A percentile compares a stretch with the other conserved stretches of the same genome.
Conservation (phyloP, 2,888 invertebrate genomes). For the Tetragonula carbonaria region DNA sequence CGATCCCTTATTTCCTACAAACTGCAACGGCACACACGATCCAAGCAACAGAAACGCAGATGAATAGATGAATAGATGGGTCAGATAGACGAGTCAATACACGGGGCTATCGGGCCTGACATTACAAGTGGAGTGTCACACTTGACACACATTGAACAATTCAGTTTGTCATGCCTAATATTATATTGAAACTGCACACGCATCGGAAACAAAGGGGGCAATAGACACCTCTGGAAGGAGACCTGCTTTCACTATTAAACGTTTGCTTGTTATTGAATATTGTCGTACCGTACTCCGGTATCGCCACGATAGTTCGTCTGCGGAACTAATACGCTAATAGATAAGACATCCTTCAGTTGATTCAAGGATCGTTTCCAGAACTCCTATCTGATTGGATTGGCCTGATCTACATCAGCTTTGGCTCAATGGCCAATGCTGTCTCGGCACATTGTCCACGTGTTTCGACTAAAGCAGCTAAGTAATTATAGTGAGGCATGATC, state of each 20-base stretch:
- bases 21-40: conserved; percentile 2
- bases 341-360: conserved; percentile 52
- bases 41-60: conserved; percentile 17
- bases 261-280: not conserved
- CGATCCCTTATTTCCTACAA: conserved; percentile 39
- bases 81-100: conserved; percentile 3
- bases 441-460: conserved; percentile 7
- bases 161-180: not conserved
- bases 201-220: not conserved
- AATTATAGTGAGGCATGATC: conserved; percentile 21
- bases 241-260: not conserved
- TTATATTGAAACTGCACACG: not conserved
- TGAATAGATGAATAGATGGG: conserved; percentile 5
- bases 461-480: conserved; percentile 2
- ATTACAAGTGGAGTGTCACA: not conserved
- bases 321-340: conserved; percentile 47
- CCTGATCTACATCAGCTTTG: conserved; percentile 32
- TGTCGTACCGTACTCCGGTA: not conserved
- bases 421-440: conserved; percentile 34
- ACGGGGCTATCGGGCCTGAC: not conserved
- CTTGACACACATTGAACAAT: not conserved
- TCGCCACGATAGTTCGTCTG: too few species aligned
- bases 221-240: not conserved
- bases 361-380: conserved; percentile 34
- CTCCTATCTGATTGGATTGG: conserved; percentile 41